Conservation (phyloP, 2,797 vertebrate genomes). For the Phoebastria nigripes region DNA sequence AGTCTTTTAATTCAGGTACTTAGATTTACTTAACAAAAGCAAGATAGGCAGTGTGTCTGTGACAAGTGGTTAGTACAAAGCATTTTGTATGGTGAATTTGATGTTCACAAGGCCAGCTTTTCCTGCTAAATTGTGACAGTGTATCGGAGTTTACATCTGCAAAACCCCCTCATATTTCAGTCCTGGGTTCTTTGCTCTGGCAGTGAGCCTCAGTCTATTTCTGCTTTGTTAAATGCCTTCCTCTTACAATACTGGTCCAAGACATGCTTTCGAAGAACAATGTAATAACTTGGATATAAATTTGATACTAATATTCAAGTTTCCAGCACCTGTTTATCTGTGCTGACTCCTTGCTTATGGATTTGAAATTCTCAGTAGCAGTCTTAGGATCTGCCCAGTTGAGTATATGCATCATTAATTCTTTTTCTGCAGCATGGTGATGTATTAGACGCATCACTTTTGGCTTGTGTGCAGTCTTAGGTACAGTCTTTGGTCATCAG, state of each 20-base stretch:
- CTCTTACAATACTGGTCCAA: background rate
- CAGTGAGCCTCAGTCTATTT: background rate
- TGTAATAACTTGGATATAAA: background rate
- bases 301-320: background rate
- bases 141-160: background rate
- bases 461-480: background rate
- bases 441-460: background rate
- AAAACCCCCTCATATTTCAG: background rate
- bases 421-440: background rate
- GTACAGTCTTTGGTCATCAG: background rate
- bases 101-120: background rate
- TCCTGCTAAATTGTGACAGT: background rate
- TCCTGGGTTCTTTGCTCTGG: background rate
- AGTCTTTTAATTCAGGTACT: conserved; percentile 58
- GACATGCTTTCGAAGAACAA: background rate
- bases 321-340: background rate
- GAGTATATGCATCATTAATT: background rate
- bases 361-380: background rate
- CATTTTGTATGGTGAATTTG: conserved; percentile 28
- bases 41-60: conserved; percentile 29
- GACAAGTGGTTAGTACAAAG: conserved; percentile 34
- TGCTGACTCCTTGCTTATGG: background rate
- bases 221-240: background rate
- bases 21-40: conserved; percentile 54
- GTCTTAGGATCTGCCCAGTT: background rate